Base-by-base conservation (phyloP, 2,797 vertebrate species). In the Acanthopagrus latus region DNA sequence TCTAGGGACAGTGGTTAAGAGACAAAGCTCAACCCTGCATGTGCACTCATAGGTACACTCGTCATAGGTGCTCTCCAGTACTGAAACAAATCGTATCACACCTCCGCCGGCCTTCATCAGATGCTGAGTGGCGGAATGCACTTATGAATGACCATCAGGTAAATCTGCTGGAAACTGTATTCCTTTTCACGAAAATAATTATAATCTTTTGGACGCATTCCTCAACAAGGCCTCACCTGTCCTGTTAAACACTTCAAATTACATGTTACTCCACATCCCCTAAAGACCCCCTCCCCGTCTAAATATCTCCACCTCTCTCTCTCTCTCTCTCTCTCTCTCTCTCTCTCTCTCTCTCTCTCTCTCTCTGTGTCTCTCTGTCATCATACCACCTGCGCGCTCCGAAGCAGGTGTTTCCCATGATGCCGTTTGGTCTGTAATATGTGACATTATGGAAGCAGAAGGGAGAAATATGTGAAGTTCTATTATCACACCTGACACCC, bases 371-470 rank as follows among this genome's bases (percentile, higher is more conserved):
- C 46, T 44, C 72, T 63, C 68, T 71, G 33, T 71, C 66, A 64
- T 64, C 27, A 0, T 38, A 79, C 83, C 81, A 86, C 89, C 88
- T 91, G 86, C 85, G 66, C 56, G 23, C 78, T 71, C 48, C 27
- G 67, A 92, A 92, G 85, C 90, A 92, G 88, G 90, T 93, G 89
- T 92, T 91, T 91, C 90, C 78, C 81, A 79, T 90, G 80, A 88
- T 87, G 80, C 82, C 64, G 6, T 72, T 82, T 68, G 75, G 65
- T 73, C 86, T 78, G 44, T 88, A 90, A 91, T 89, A 74, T 82
- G 81, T 80, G 80, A 89, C 88, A 89, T 88, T 86, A 80, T 82
- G 76, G 76, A 81, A 86, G 78, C 80, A 73, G 79, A 66, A 57
- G 57, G 47, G n/a, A 82, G 71, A 90, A 89, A 85, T 88, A 90